Evolutionary conservation across 2,797 vertebrate genomes (phyloP).

Genomic region (Steatocranus sp.): DNA sequence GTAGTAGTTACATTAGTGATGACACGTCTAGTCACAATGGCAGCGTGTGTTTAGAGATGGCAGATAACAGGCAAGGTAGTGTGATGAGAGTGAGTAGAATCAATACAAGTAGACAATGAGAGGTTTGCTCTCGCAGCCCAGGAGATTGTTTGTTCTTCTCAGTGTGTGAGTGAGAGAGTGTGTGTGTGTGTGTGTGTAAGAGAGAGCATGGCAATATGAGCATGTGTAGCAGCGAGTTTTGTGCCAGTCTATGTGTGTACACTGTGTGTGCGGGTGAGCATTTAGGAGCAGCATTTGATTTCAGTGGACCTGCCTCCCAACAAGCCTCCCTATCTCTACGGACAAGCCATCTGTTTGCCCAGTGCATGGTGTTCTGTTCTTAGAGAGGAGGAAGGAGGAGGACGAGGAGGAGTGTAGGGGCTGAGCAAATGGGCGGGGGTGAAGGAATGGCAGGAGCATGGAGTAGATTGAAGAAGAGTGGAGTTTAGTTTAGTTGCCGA

Average conservation of each 20-base stretch:
- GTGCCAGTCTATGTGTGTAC: slow-evolving; percentile 23
- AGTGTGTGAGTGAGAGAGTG: slow-evolving; percentile 8
- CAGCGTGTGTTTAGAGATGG: slow-evolving; percentile 46
- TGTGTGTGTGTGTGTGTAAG: background rate
- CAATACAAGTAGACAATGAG: slow-evolving; percentile 74
- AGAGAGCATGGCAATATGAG: slow-evolving; percentile 37
- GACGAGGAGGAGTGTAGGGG: slow-evolving; percentile 15
- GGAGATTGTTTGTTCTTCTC: slow-evolving; percentile 75
- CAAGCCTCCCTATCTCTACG: slow-evolving; percentile 73
- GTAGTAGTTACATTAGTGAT: slow-evolving; percentile 46
- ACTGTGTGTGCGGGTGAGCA: slow-evolving; percentile 37
- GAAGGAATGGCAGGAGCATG: slow-evolving; percentile 34
- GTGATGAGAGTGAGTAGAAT: slow-evolving; percentile 64
- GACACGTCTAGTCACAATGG: slow-evolving; percentile 54
- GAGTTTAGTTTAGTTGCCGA: slow-evolving; percentile 14
- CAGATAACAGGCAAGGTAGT: slow-evolving; percentile 63
- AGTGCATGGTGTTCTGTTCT: slow-evolving; percentile 74
- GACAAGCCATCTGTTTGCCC: slow-evolving; percentile 81
- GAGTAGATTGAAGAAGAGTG: slow-evolving; percentile 18
- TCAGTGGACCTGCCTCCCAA: slow-evolving; percentile 74
- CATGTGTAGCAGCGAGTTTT: slow-evolving; percentile 31
- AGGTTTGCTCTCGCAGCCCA: slow-evolving; percentile 63
- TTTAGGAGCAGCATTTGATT: slow-evolving; percentile 76
- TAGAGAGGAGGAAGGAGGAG: slow-evolving; percentile 42
- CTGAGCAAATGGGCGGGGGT: slow-evolving; percentile 21